Percentiles rank a stretch among this genome's conserved stretches.
Evolutionary conservation across 1,140 invertebrate genomes (phyloP).

Genomic region (Stratiolaelaps scimitus): DNA sequence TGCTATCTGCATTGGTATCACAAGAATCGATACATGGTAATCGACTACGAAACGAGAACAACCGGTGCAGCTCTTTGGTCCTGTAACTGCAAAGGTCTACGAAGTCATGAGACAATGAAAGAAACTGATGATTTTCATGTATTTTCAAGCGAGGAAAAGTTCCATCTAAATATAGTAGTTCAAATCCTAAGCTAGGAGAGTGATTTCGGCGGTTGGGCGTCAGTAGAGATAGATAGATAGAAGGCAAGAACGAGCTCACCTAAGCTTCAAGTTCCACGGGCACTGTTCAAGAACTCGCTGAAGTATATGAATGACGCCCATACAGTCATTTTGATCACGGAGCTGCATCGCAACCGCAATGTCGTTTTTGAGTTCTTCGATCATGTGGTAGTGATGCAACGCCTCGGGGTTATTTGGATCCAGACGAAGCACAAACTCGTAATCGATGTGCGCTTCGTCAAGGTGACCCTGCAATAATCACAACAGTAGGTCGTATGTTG

Average conservation of each 20-base stretch:
- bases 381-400: conserved; percentile 49
- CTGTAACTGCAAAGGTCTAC: no score
- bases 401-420: conserved; percentile 69
- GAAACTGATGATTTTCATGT: no score
- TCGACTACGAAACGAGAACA: neutral
- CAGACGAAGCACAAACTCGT: conserved; percentile 55
- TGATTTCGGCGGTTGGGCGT: neutral
- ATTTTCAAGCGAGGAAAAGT: no score
- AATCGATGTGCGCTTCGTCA: conserved; percentile 65
- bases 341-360: conserved; percentile 40
- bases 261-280: conserved; percentile 11
- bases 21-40: neutral
- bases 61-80: neutral
- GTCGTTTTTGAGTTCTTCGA: conserved; percentile 53
- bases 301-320: conserved; percentile 19
- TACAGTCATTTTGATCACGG: neutral
- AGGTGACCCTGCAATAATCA: conserved; percentile 78
- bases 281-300: conserved; percentile 14
- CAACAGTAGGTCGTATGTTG: no score
- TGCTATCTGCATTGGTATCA: neutral
- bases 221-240: neutral
- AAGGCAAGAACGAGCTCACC: neutral
- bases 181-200: no score
- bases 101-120: no score
- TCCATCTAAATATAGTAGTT: no score